Percentiles rank a stretch among this genome's conserved stretches.
Conservation (phyloP, 1,140 invertebrate species). For the Colletes gigas region DNA sequence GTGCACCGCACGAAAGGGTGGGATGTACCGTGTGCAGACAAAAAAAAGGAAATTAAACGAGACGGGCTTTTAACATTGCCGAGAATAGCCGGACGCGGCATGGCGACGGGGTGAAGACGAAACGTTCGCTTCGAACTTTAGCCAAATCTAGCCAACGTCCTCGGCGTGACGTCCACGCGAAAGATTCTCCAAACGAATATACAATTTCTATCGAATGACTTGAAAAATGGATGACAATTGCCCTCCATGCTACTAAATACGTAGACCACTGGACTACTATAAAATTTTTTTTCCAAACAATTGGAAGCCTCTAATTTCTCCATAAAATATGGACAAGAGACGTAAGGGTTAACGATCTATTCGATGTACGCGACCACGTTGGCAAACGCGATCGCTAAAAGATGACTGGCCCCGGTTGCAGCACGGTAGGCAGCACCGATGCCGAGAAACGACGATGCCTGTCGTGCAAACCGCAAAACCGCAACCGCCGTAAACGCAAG, state of each 20-base stretch:
- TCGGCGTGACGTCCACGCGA: no score
- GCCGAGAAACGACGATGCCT: constrained; percentile 47
- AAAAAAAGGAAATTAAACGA: constrained; percentile 50
- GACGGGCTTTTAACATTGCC: constrained; percentile 36
- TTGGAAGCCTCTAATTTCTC: no score
- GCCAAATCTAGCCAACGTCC: neutral
- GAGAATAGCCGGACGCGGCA: constrained; percentile 31
- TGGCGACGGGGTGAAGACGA: neutral
- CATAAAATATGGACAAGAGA: no score
- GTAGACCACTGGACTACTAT: no score
- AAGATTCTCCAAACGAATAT: no score
- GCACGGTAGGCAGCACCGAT: constrained; percentile 36
- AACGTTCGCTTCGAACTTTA: neutral
- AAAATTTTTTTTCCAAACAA: no score
- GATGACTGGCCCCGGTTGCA: neutral
- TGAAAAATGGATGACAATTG: no score
- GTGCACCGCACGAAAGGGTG: constrained; percentile 35
- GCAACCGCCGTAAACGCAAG: constrained; percentile 64
- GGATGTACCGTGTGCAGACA: constrained; percentile 30
- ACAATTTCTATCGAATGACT: no score
- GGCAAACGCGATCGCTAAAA: constrained; percentile 15
- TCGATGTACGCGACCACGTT: constrained; percentile 22
- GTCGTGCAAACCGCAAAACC: constrained; percentile 63
- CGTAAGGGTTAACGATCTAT: constrained; percentile 34
- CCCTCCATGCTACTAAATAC: no score